Evolutionary conservation across 1,140 invertebrate species (phyloP).

Genomic region (Orchesella cincta): DNA sequence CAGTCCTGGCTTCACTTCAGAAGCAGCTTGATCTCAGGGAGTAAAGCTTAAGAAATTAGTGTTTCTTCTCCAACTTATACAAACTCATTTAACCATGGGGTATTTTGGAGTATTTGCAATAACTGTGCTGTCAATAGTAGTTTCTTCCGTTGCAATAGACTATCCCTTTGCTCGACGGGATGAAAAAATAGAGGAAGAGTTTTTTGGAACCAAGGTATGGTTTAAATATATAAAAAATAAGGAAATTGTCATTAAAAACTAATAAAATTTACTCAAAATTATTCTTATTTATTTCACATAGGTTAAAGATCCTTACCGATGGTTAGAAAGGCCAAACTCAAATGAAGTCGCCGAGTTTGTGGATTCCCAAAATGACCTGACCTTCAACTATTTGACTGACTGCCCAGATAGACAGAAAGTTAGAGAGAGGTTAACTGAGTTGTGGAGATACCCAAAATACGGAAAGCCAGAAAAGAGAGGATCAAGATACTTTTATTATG

Average conservation of each 20-base stretch:
- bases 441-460: slow-evolving; percentile 25
- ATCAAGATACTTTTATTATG: slow-evolving; percentile 16
- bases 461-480: slow-evolving; percentile 21
- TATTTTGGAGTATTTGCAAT: neutral
- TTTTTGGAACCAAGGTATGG: slow-evolving; percentile 34
- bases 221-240: neutral
- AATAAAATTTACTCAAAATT: neutral
- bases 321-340: slow-evolving; percentile 92
- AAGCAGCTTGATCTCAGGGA: slow-evolving; percentile 2
- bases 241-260: neutral
- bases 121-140: neutral
- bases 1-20: neutral
- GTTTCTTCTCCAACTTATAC: neutral
- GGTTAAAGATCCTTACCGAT: slow-evolving; percentile 90
- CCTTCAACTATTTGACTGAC: slow-evolving; percentile 9
- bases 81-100: neutral
- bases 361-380: slow-evolving; percentile 56
- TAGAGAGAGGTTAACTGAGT: slow-evolving; percentile 9
- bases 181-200: slow-evolving; percentile 35
- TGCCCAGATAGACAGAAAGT: neutral
- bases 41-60: neutral
- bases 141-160: neutral
- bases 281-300: slow-evolving; percentile 55
- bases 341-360: slow-evolving; percentile 90
- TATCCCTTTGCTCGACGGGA: slow-evolving; percentile 31